Evolutionary conservation across 2,888 invertebrate species (phyloP).

Genomic region (Dioctria linearis): DNA sequence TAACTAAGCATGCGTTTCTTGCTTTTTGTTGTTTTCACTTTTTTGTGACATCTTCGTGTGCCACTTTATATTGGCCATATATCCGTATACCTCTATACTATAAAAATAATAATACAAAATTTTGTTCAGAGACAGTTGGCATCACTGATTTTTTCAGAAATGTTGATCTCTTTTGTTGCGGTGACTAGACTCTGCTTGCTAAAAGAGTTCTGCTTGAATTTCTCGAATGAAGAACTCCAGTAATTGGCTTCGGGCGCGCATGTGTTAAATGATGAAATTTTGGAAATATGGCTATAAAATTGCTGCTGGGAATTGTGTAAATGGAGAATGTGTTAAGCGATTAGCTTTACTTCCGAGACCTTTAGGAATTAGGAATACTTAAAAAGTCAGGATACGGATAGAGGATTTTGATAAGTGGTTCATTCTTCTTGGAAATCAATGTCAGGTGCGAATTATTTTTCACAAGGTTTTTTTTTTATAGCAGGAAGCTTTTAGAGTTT

Average conservation of each 20-base stretch:
- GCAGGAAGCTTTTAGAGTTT: too few relatives aligned
- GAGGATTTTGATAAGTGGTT: background rate
- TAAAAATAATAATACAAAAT: too few relatives aligned
- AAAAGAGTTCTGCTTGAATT: background rate
- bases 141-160: too few relatives aligned
- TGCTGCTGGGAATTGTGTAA: conserved; percentile 7
- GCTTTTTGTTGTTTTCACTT: conserved; percentile 37
- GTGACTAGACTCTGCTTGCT: too few relatives aligned
- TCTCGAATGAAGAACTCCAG: conserved; percentile 2
- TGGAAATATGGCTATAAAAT: background rate
- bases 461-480: too few relatives aligned
- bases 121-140: too few relatives aligned
- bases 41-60: conserved; percentile 16
- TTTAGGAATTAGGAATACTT: background rate
- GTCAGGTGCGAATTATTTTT: too few relatives aligned
- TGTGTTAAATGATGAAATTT: conserved; percentile 2
- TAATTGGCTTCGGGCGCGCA: conserved; percentile 19
- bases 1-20: conserved; percentile 35
- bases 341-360: background rate
- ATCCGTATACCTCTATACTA: background rate
- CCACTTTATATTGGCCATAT: conserved; percentile 2
- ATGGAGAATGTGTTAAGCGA: conserved; percentile 8
- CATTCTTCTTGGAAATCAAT: conserved; percentile 10
- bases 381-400: too few relatives aligned
- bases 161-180: too few relatives aligned